Evolutionary conservation across 2,888 invertebrate species (phyloP), one percentile per base, ranked within the genome.

Genomic region (Pollenia amentaria): DNA sequence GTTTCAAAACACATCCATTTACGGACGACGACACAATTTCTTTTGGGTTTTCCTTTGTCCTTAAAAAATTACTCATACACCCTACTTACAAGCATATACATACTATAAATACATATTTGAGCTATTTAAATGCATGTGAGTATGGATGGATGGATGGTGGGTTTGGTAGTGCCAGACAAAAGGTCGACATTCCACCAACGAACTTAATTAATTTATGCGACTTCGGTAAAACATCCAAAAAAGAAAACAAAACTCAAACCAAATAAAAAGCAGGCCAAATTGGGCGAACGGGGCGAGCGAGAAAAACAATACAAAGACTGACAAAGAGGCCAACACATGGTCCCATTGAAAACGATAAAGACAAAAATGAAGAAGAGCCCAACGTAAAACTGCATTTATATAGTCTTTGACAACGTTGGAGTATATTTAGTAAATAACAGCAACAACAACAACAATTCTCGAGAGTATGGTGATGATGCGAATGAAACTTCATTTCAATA

Each of bases 171-270:
- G 90, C 91, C 92, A 92, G 92, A 92, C 92, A 92, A 92, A 92
- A 92, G 92, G 92, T 92, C 92, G 92, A 89, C 91, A 90, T 91
- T 91, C 90, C 87, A 87, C 80, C 84, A 90, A 90, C 90, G 90
- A 89, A 90, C 91, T 92, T 92, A 92, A 92, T 92, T 92, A 92
- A 92, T 92, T 92, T 92, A 92, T 92, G 92, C 92, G 91, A 91
- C 90, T 90, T 91, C 89, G 91, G 90, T 84, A 88, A 87, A 80
- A 84, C 62, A 75, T 40, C 65, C 55, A 80, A 62, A 62, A 80
- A 53, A 73, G 38, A 65, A 78, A 70, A 51, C 46, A 60, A 73
- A 44, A 79, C 78, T 57, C 46, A 69, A 82, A 62, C 53, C 75
- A 76, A 69, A 62, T 57, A 55, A 29, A 11, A 60, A 51, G 18